Percentiles rank a stretch among this genome's conserved stretches.
Evolutionary conservation across 2,888 invertebrate species (phyloP).

Genomic region (Dioctria rufipes): DNA sequence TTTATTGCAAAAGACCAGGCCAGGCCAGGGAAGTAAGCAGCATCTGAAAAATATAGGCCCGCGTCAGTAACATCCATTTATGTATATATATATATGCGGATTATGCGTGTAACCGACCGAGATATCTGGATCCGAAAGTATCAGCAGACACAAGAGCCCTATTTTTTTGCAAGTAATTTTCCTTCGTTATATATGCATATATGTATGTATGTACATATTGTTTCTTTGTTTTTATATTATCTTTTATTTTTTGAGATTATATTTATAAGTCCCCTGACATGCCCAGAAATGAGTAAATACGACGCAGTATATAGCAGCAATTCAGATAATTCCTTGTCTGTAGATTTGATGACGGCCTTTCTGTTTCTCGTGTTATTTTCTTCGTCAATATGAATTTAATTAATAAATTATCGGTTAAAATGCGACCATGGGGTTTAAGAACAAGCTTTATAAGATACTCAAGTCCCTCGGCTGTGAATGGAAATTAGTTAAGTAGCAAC

Average conservation of each 20-base stretch:
- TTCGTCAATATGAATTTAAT: slow-evolving; percentile 24
- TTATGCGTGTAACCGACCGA: not conserved
- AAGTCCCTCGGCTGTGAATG: slow-evolving; percentile 15
- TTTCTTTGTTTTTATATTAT: too few species aligned
- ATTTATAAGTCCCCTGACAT: too few species aligned
- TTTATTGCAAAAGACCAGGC: slow-evolving; percentile 1
- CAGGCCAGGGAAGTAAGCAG: not conserved
- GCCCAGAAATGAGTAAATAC: too few species aligned
- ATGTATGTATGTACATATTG: too few species aligned
- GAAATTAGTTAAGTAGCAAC: slow-evolving; percentile 5
- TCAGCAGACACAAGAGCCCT: slow-evolving; percentile 6
- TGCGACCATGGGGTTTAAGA: slow-evolving; percentile 24
- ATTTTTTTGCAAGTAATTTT: not conserved
- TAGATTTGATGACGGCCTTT: not conserved
- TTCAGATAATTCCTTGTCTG: not conserved
- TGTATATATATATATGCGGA: not conserved
- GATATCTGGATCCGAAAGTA: not conserved
- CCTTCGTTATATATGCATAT: too few species aligned
- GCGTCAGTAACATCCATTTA: slow-evolving; percentile 16
- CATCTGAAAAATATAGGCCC: slow-evolving; percentile 1
- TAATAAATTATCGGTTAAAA: slow-evolving; percentile 39
- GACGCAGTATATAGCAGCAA: too few species aligned
- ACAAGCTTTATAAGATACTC: slow-evolving; percentile 1
- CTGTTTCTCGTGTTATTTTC: not conserved
- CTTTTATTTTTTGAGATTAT: too few species aligned